These are phyloP conservation scores for Hemibagrus wyckioides DNA, from an alignment of 2,113 vertebrate species.

Conservation along the genomic window DNA sequence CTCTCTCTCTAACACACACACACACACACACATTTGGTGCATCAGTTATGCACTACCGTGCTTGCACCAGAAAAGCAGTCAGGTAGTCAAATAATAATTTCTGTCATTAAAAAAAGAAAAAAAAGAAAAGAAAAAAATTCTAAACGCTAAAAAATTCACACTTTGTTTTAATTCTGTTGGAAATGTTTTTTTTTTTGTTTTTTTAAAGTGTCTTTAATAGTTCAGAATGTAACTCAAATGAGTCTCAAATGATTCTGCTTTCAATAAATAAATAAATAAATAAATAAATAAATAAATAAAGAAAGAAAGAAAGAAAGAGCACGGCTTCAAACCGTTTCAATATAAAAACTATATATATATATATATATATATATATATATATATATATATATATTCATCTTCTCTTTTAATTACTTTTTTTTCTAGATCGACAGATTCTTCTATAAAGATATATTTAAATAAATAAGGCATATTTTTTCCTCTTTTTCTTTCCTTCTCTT, in stretches of 20 bases:
- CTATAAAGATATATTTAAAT: too few species aligned
- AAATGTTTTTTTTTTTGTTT: not conserved
- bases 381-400: too few species aligned
- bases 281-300: too few species aligned
- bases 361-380: too few species aligned
- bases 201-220: not conserved
- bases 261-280: not conserved
- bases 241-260: too few species aligned
- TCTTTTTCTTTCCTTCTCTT: too few species aligned
- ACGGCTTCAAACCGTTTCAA: too few species aligned
- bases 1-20: conserved; percentile 67
- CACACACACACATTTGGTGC: conserved; percentile 68
- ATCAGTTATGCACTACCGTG: conserved; percentile 29
- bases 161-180: not conserved
- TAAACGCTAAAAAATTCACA: not conserved
- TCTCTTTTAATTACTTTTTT: too few species aligned
- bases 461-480: too few species aligned
- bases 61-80: conserved; percentile 24
- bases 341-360: too few species aligned
- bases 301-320: too few species aligned
- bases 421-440: too few species aligned
- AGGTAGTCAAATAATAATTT: conserved; percentile 30
- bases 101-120: not conserved
- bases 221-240: not conserved
- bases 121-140: not conserved